phyloP scores from a whole-genome alignment of 1,140 invertebrate species.

The Daktulosphaira vitifoliae region DNA sequence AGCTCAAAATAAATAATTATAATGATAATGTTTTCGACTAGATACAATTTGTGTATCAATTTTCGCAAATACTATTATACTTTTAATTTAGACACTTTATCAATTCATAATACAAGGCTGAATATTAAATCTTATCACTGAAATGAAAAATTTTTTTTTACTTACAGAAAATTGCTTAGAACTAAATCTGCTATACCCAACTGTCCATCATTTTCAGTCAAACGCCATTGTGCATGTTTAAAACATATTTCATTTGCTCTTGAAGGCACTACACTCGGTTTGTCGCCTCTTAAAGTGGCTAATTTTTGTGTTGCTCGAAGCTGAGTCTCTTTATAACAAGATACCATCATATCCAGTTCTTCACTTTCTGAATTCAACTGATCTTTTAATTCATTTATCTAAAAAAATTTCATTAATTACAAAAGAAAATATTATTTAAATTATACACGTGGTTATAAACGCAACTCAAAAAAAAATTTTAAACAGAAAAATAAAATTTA shows the following conservation, averaged over 20 bases:
- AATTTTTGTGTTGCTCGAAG: constrained; percentile 54
- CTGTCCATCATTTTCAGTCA: constrained; percentile 95
- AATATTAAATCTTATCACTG: not conserved
- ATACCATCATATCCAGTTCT: constrained; percentile 73
- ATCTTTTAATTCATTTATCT: constrained; percentile 86
- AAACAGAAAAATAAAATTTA: not conserved
- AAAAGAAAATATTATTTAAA: not conserved
- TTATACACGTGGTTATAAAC: constrained; percentile 14
- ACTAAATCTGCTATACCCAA: constrained; percentile 92
- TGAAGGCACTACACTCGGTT: constrained; percentile 62
- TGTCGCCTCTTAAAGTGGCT: constrained; percentile 49
- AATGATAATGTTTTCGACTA: no score
- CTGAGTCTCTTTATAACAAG: constrained; percentile 81
- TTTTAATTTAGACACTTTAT: no score
- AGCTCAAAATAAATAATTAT: no score
- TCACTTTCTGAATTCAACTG: constrained; percentile 76
- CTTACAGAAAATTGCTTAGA: constrained; percentile 87
- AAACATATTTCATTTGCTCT: constrained; percentile 95
- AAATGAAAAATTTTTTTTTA: constrained; percentile 36
- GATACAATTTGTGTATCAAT: no score
- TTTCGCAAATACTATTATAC: no score
- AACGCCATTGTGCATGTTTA: constrained; percentile 94
- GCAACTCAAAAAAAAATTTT: not conserved
- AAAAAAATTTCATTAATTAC: not conserved
- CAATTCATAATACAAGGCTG: not conserved